Base-by-base conservation (phyloP, 2,888 invertebrate genomes). In the Philhelius pedissequus region DNA sequence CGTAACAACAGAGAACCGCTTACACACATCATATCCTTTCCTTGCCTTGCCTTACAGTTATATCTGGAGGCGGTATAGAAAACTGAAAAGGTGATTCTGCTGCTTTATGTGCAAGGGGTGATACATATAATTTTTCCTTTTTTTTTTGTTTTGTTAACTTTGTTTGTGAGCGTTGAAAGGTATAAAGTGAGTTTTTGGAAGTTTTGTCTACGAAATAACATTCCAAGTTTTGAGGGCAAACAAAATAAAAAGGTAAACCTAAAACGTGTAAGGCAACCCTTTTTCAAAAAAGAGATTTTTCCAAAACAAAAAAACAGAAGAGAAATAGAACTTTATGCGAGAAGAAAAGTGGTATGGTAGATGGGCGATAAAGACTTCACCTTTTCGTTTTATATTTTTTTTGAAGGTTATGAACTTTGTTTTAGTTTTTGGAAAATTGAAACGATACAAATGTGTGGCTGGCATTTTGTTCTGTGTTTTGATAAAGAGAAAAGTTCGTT, bases 101-200 rank as follows among this genome's bases (percentile, higher is more conserved):
- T n/a, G n/a, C n/a, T n/a, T n/a, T n/a, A n/a, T 8, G 18, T 20
- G 56, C 4, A 56, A 56, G 56, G 56, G 56, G 32, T 56, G 32
- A 35, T 32, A 35, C 54, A 18, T 6, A 13, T 11, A n/a, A 13
- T 18, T 32, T 54, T 13, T 18, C 20, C 0, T 45, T 50, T 35
- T 58, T 43, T 73, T 60, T 58, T 58, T n/a, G n/a, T n/a, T 18
- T 66, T 62, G 54, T 62, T 56, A 66, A 84, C 75, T 84, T 84
- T 84, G 84, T 84, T 84, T 84, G 84, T 30, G 30, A 84, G 84
- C 76, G 76, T 80, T 84, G 71, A 76, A 76, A 75, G 75, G 84
- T 84, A 84, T 76, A 80, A 84, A 79, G 80, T 84, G 84, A 80
- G 84, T 84, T 75, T 84, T 84, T 76, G 84, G 80, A 84, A 84